Percentiles rank a stretch among this genome's conserved stretches.
Conservation (phyloP, 2,888 invertebrate species). For the Phyto melanocephala region DNA sequence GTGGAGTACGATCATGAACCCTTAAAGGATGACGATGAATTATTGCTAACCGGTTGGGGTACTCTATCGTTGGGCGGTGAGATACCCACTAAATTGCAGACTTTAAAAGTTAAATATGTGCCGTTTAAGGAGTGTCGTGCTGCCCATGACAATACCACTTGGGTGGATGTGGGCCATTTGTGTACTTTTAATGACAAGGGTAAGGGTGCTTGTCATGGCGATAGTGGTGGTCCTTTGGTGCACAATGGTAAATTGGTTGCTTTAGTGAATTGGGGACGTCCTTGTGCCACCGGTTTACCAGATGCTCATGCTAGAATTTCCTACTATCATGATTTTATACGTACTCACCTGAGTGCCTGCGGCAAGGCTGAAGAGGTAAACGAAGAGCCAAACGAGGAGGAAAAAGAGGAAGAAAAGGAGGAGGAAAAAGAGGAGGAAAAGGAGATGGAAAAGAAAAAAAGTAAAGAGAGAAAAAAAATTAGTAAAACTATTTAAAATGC, state of each 20-base stretch:
- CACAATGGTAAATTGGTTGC: constrained; percentile 74
- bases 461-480: neutral
- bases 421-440: neutral
- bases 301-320: constrained; percentile 76
- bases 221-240: constrained; percentile 76
- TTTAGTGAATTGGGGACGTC: constrained; percentile 77
- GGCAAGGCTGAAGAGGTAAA: constrained; percentile 6
- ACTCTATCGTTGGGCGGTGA: constrained; percentile 80
- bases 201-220: constrained; percentile 80
- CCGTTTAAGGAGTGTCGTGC: constrained; percentile 81
- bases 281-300: constrained; percentile 76
- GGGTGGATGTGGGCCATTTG: constrained; percentile 81
- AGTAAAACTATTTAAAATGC: neutral
- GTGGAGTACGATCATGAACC: constrained; percentile 79
- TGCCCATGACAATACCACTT: constrained; percentile 79
- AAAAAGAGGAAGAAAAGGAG: neutral
- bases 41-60: constrained; percentile 84
- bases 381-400: neutral
- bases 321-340: constrained; percentile 77
- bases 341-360: constrained; percentile 69
- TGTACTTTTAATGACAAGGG: constrained; percentile 82
- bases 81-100: constrained; percentile 81
- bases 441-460: neutral
- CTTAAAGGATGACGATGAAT: constrained; percentile 78
- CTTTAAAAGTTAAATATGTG: constrained; percentile 81